Conservation (phyloP, 2,113 vertebrate genomes). For the Tragelaphus buxtoni region DNA sequence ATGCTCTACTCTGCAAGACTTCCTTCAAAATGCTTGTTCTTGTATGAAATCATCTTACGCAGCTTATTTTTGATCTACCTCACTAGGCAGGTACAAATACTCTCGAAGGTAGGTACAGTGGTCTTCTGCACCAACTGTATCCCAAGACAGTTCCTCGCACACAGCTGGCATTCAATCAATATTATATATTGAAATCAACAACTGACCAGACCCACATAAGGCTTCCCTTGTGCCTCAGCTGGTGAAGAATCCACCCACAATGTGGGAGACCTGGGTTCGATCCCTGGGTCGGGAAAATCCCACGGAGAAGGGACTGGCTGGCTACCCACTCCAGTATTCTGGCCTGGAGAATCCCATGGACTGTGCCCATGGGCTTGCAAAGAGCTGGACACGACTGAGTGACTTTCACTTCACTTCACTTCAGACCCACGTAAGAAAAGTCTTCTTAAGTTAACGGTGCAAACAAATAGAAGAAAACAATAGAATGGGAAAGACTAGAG, state of each 20-base stretch:
- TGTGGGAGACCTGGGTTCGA: neutral
- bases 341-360: neutral
- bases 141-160: neutral
- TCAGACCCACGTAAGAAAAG: neutral
- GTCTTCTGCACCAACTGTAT: neutral
- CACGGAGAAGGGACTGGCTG: rapidly evolving
- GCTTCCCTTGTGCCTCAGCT: neutral
- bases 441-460: neutral
- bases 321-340: neutral
- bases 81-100: neutral
- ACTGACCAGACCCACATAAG: neutral
- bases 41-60: neutral
- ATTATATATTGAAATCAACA: neutral
- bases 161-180: neutral
- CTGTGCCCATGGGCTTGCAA: neutral
- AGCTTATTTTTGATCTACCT: neutral
- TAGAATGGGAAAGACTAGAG: neutral
- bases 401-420: neutral
- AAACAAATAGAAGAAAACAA: neutral
- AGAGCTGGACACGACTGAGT: neutral
- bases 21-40: neutral
- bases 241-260: neutral
- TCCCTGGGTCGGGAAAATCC: neutral
- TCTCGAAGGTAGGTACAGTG: neutral
- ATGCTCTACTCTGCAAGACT: neutral